Evolutionary conservation across 2,888 invertebrate genomes (phyloP).

Genomic region (Neoscelio sp.): DNA sequence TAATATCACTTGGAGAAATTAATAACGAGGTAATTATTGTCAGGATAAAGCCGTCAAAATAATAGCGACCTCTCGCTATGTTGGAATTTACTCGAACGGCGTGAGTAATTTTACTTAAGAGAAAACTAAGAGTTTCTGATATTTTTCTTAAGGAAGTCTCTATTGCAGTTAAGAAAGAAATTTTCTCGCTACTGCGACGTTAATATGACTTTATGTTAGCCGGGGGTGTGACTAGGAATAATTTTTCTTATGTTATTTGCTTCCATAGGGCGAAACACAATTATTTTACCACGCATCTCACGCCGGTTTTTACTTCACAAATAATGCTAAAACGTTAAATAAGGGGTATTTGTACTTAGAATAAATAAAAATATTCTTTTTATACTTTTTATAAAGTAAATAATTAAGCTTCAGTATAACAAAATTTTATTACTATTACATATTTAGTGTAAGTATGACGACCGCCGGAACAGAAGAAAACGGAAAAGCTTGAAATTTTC

Average conservation of each 20-base stretch:
- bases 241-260: conserved; percentile 63
- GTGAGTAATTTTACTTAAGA: conserved; percentile 49
- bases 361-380: too few species aligned
- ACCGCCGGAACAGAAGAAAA: too few species aligned
- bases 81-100: conserved; percentile 33
- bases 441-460: too few species aligned
- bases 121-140: conserved; percentile 22
- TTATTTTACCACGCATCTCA: conserved; percentile 46
- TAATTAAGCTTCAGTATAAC: too few species aligned
- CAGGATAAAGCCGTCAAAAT: too few species aligned
- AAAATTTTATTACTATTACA: too few species aligned
- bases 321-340: conserved; percentile 28
- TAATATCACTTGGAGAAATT: too few species aligned
- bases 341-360: too few species aligned
- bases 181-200: conserved; percentile 43
- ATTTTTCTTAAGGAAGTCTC: conserved; percentile 64
- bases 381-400: too few species aligned
- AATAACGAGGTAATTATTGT: too few species aligned
- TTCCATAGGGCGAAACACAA: conserved; percentile 47
- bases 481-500: too few species aligned
- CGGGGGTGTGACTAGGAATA: conserved; percentile 59
- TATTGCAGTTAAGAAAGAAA: conserved; percentile 66
- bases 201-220: conserved; percentile 65
- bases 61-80: too few species aligned
- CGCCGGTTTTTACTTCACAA: conserved; percentile 15